A percentile compares a stretch with the other conserved stretches of the same genome.
Evolutionary conservation across 2,888 invertebrate species (phyloP).

Genomic region (Dynastes hyllus): DNA sequence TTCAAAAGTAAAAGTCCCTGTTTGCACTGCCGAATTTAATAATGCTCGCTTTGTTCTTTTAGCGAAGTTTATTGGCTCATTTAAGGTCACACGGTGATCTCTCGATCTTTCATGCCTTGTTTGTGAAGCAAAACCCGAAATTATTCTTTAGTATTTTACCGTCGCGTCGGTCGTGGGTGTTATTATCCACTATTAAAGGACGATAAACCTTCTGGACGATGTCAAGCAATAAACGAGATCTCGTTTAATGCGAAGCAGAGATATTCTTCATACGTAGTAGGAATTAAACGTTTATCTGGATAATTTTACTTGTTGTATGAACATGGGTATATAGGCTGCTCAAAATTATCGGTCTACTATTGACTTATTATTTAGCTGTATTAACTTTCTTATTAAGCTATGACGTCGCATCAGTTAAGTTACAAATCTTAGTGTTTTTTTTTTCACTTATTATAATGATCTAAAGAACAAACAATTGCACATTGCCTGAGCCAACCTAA

Average conservation of each 20-base stretch:
- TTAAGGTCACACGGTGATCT: slow-evolving; percentile 47
- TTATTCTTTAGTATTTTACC: slow-evolving; percentile 24
- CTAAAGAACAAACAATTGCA: too few species aligned
- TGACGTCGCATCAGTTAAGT: too few species aligned
- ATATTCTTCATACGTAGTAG: neutral
- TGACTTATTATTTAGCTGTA: too few species aligned
- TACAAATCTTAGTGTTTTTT: too few species aligned
- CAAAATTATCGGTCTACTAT: too few species aligned
- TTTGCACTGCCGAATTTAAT: slow-evolving; percentile 40
- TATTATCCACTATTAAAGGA: slow-evolving; percentile 37
- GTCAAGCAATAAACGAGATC: neutral
- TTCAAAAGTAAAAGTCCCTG: slow-evolving; percentile 32
- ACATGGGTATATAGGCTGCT: too few species aligned
- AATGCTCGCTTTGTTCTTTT: slow-evolving; percentile 38
- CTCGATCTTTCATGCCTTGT: slow-evolving; percentile 26
- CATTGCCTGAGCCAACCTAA: too few species aligned
- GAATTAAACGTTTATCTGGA: slow-evolving; percentile 3
- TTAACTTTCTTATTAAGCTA: too few species aligned
- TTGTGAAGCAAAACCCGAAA: slow-evolving; percentile 24
- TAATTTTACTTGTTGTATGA: too few species aligned
- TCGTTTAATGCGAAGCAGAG: neutral
- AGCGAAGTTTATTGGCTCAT: slow-evolving; percentile 14
- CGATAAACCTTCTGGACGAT: slow-evolving; percentile 26
- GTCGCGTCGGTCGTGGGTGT: neutral
- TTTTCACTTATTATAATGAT: too few species aligned